Evolutionary conservation across 2,797 vertebrate genomes (phyloP).

Genomic region (Hipposideros larvatus): DNA sequence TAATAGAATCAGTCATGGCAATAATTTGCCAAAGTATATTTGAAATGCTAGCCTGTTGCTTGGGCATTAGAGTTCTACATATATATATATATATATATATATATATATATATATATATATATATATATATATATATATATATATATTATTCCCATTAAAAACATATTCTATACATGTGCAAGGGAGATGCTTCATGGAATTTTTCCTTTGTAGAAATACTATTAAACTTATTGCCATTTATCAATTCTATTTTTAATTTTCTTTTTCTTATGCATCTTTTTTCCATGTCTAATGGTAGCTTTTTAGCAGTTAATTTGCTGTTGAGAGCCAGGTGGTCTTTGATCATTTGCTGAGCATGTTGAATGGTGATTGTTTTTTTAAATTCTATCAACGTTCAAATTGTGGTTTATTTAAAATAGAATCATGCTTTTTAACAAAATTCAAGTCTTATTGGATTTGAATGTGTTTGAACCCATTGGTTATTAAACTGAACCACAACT

Average conservation of each 20-base stretch:
- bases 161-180: background rate
- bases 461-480: background rate
- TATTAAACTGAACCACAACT: background rate
- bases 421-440: conserved; percentile 1
- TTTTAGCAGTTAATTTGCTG: conserved; percentile 57
- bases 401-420: conserved; percentile 18
- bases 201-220: conserved; percentile 52
- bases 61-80: background rate
- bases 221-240: conserved; percentile 48
- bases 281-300: conserved; percentile 39
- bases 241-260: conserved; percentile 61
- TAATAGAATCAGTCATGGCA: conserved; percentile 41
- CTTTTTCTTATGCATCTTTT: conserved; percentile 55
- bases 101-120: too few relatives aligned
- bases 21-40: conserved; percentile 64
- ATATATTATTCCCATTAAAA: conserved; percentile 12
- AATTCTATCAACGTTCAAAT: conserved; percentile 27
- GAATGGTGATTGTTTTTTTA: conserved; percentile 56
- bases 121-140: too few relatives aligned
- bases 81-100: conserved; percentile 20
- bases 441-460: background rate
- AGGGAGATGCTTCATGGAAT: background rate
- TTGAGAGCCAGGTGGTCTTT: conserved; percentile 42
- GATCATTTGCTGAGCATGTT: conserved; percentile 40
- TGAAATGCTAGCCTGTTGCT: conserved; percentile 26